These are phyloP conservation scores for Bradypodion pumilum DNA, from an alignment of 2,797 vertebrate species.

Conservation along the genomic window DNA sequence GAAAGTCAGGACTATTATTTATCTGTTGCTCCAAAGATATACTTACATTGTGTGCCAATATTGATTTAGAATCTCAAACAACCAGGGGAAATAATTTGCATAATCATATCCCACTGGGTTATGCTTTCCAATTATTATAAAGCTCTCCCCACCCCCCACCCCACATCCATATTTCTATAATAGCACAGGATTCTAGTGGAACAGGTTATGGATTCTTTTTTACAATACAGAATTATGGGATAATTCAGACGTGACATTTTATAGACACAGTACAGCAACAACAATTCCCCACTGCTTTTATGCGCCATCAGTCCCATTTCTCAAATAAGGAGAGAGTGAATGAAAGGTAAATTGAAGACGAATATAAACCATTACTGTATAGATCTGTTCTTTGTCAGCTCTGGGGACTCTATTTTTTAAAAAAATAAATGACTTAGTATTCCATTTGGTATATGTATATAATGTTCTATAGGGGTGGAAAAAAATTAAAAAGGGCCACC, in stretches of 20 bases:
- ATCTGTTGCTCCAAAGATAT: conserved; percentile 38
- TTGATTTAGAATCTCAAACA: conserved; percentile 38
- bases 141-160: not conserved
- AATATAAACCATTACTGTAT: not conserved
- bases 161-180: not conserved
- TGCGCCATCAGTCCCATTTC: not conserved
- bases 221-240: conserved; percentile 16
- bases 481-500: too few species aligned
- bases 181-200: conserved; percentile 14
- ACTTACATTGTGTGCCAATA: conserved; percentile 22
- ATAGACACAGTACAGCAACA: conserved; percentile 1
- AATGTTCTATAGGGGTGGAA: not conserved
- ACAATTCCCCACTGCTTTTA: conserved; percentile 30
- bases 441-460: not conserved
- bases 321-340: conserved; percentile 21
- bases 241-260: not conserved
- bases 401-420: not conserved
- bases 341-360: conserved; percentile 1
- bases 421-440: conserved; percentile 24
- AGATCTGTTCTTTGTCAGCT: accelerated
- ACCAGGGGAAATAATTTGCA: conserved; percentile 35
- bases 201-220: conserved; percentile 8
- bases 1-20: conserved; percentile 39
- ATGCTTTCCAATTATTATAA: conserved; percentile 17
- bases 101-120: conserved; percentile 32